These are phyloP conservation scores for Caloenas nicobarica DNA, from an alignment of 2,113 vertebrate genomes.

Conservation along the genomic window DNA sequence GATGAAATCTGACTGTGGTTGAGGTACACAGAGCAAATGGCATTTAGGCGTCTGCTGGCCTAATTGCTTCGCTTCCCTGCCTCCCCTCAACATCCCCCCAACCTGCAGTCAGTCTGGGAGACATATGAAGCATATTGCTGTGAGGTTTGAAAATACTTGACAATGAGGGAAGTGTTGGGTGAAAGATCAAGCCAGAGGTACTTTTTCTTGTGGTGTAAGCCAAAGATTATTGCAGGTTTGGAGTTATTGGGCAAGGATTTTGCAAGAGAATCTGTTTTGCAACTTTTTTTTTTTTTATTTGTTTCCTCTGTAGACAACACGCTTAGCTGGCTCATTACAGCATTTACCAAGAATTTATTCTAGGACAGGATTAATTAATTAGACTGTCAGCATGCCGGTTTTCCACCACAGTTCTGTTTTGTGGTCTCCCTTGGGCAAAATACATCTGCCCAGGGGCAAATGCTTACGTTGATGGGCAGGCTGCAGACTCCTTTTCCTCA, in stretches of 20 bases:
- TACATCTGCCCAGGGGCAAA: background rate
- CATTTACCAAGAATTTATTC: constrained; percentile 46
- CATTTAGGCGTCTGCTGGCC: background rate
- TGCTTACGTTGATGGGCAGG: background rate
- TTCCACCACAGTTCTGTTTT: background rate
- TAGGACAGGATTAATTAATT: background rate
- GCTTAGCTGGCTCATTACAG: constrained; percentile 32
- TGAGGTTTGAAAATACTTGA: background rate
- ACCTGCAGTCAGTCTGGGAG: background rate
- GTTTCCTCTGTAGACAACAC: constrained; percentile 10
- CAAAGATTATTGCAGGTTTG: background rate
- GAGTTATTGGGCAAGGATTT: background rate
- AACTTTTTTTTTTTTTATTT: background rate
- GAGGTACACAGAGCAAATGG: background rate
- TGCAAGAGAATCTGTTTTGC: constrained; percentile 26
- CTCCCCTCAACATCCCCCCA: background rate
- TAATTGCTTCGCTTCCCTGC: background rate
- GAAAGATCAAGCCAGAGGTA: background rate
- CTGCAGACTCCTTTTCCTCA: background rate
- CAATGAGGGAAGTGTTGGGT: background rate
- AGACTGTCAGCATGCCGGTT: background rate
- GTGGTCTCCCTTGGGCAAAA: background rate
- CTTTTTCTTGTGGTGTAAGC: background rate
- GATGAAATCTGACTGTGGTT: background rate
- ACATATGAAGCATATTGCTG: background rate